phyloP scores from a whole-genome alignment of 2,888 invertebrate genomes.

The Norana najaformis region DNA sequence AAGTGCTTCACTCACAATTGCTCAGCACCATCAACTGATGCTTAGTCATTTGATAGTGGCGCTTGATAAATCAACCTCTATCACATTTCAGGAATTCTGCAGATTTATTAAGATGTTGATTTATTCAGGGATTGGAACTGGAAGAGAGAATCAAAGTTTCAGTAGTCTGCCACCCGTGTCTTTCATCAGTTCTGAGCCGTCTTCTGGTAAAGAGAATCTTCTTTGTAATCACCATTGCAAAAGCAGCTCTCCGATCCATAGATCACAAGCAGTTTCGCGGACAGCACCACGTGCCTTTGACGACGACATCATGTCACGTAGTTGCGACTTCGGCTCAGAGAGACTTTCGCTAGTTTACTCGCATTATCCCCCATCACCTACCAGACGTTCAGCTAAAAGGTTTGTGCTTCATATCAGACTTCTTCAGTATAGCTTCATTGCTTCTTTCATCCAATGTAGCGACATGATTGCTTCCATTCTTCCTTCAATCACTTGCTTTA shows the following conservation, averaged over 20 bases:
- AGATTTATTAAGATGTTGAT: neutral
- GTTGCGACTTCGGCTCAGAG: neutral
- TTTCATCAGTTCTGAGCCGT: neutral
- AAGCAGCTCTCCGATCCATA: neutral
- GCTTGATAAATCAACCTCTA: too few species aligned
- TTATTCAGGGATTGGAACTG: neutral
- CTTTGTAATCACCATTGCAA: neutral
- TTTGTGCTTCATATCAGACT: neutral
- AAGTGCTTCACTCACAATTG: too few species aligned
- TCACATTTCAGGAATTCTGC: neutral
- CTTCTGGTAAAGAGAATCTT: neutral
- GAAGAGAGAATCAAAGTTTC: neutral
- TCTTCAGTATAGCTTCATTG: neutral
- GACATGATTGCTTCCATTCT: too few species aligned
- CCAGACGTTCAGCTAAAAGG: neutral
- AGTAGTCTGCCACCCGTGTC: neutral
- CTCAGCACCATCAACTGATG: too few species aligned
- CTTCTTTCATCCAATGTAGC: neutral
- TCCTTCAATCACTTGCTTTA: too few species aligned
- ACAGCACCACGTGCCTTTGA: neutral
- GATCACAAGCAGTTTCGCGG: neutral
- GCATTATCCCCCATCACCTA: neutral
- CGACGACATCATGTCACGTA: neutral
- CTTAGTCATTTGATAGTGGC: too few species aligned
- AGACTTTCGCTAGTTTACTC: slow-evolving; percentile 1